These are phyloP conservation scores for Psococerastis gibbosa DNA, from an alignment of 2,888 invertebrate species.

Conservation along the genomic window DNA sequence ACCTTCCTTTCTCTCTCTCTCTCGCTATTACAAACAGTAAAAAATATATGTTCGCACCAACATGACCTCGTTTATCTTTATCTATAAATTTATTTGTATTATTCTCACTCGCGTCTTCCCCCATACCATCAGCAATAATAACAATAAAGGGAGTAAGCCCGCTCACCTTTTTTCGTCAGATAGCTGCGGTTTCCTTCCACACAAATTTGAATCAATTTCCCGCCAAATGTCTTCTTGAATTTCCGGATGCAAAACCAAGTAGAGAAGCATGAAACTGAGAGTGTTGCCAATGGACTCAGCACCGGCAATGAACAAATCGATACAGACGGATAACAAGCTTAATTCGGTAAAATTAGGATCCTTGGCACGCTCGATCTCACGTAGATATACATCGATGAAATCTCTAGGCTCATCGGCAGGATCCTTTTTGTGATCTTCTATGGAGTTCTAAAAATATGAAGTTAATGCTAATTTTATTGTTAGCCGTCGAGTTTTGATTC, in stretches of 20 bases:
- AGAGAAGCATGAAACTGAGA: slow-evolving; percentile 16
- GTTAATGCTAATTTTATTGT: no score
- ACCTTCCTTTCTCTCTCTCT: no score
- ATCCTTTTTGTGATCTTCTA: slow-evolving; percentile 16
- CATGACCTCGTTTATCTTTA: no score
- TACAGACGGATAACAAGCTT: slow-evolving; percentile 14
- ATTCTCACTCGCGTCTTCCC: no score
- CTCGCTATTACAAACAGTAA: no score
- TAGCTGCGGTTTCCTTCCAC: slow-evolving; percentile 6
- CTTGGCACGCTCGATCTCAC: slow-evolving; percentile 15
- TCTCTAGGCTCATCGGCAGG: slow-evolving; percentile 16
- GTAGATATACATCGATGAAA: slow-evolving; percentile 18
- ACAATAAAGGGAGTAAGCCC: no score
- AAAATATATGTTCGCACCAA: no score
- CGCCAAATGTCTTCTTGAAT: slow-evolving; percentile 16
- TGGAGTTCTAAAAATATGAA: slow-evolving; percentile 13
- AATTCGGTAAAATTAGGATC: slow-evolving; percentile 14
- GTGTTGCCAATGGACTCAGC: slow-evolving; percentile 17
- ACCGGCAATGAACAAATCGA: slow-evolving; percentile 18
- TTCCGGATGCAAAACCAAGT: slow-evolving; percentile 17
- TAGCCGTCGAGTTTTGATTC: no score
- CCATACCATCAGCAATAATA: no score
- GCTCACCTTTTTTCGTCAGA: background rate
- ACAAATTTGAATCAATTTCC: slow-evolving; percentile 17
- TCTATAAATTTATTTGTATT: no score